Evolutionary conservation across 2,888 invertebrate genomes (phyloP).

Genomic region (Drosophila gaucha): DNA sequence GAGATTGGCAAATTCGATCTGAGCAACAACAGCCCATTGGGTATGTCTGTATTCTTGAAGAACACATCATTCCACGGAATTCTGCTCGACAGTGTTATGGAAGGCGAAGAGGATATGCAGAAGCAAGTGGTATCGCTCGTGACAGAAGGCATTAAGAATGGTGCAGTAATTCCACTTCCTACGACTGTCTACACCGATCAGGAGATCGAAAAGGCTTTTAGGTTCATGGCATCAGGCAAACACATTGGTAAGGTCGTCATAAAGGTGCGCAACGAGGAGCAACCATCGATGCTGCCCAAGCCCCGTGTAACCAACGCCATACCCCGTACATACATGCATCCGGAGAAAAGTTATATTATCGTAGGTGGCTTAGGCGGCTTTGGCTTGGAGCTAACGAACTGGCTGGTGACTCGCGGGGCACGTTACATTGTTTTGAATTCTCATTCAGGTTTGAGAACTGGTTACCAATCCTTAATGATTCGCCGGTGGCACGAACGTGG

Average conservation of each 20-base stretch:
- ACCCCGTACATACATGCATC: conserved; percentile 93
- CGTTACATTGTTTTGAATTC: conserved; percentile 94
- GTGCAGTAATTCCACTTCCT: conserved; percentile 95
- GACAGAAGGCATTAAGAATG: conserved; percentile 92
- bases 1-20: conserved; percentile 99
- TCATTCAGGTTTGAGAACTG: conserved; percentile 94
- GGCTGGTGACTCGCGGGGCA: conserved; percentile 95
- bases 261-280: conserved; percentile 94
- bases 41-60: conserved; percentile 97
- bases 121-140: conserved; percentile 92
- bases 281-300: conserved; percentile 84
- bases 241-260: conserved; percentile 98
- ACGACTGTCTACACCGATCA: conserved; percentile 93
- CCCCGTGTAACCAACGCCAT: conserved; percentile 90
- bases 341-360: conserved; percentile 90
- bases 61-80: conserved; percentile 99
- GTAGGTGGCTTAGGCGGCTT: conserved; percentile 98
- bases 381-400: conserved; percentile 96
- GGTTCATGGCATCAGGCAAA: conserved; percentile 97
- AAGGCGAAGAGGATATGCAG: conserved; percentile 88
- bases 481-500: conserved; percentile 88
- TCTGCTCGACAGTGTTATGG: conserved; percentile 96
- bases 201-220: conserved; percentile 96
- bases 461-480: conserved; percentile 95
- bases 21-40: conserved; percentile 91